A percentile compares a stretch with the other conserved stretches of the same genome.
These are phyloP conservation scores for Pectinophora gossypiella DNA, from an alignment of 1,140 invertebrate species.

Conservation along the genomic window DNA sequence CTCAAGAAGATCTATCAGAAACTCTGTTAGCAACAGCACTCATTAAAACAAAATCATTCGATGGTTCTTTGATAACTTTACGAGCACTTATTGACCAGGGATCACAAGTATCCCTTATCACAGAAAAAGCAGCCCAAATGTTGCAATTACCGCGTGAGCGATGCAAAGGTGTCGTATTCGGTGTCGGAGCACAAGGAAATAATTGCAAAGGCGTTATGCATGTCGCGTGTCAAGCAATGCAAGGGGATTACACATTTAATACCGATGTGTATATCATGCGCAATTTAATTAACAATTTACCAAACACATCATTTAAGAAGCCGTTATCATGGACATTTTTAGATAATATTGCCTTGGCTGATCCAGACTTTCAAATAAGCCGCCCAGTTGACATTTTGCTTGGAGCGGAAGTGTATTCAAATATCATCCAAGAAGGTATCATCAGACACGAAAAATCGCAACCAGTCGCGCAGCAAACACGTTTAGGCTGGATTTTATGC, in stretches of 20 bases:
- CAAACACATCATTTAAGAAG: background rate
- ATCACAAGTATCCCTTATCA: slow-evolving; percentile 12
- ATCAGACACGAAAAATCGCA: background rate
- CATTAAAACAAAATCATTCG: slow-evolving; percentile 1
- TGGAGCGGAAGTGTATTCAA: background rate
- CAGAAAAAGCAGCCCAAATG: slow-evolving; percentile 12
- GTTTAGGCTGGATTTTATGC: background rate
- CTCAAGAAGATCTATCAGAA: background rate
- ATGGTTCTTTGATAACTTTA: slow-evolving; percentile 7
- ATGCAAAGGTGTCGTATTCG: slow-evolving; percentile 2
- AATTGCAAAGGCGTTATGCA: background rate
- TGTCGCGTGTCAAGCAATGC: background rate
- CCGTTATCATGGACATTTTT: background rate
- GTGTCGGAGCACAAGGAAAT: background rate
- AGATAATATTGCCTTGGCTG: background rate
- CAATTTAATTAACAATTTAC: background rate
- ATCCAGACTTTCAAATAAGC: background rate
- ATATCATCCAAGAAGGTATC: background rate
- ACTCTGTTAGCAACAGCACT: slow-evolving; percentile 1
- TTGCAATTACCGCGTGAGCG: background rate
- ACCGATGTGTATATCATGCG: background rate
- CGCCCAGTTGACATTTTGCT: background rate
- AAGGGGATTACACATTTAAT: background rate
- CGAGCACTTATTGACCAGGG: slow-evolving; percentile 16
- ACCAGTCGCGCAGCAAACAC: background rate